These are phyloP conservation scores for Trichopria drosophilae DNA, from an alignment of 2,888 invertebrate species.

Conservation along the genomic window DNA sequence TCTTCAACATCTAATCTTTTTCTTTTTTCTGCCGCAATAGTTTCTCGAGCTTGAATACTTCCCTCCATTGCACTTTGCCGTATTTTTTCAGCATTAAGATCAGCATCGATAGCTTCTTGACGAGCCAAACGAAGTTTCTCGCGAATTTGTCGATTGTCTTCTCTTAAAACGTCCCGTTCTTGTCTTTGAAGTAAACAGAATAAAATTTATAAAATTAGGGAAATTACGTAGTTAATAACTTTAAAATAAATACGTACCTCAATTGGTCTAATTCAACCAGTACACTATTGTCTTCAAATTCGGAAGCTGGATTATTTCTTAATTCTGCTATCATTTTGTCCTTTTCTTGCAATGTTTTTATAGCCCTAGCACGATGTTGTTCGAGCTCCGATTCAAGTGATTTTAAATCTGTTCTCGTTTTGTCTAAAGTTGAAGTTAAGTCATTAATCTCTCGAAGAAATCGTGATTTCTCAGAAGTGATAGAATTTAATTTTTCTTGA, in stretches of 20 bases:
- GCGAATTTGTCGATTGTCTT: slow-evolving; percentile 63
- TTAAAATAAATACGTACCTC: slow-evolving; percentile 51
- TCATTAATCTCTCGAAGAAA: slow-evolving; percentile 57
- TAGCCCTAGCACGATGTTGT: slow-evolving; percentile 78
- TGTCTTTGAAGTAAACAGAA: slow-evolving; percentile 47
- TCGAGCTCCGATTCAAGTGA: slow-evolving; percentile 65
- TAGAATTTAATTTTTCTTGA: slow-evolving; percentile 59
- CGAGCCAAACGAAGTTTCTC: slow-evolving; percentile 56
- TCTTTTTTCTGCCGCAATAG: slow-evolving; percentile 55
- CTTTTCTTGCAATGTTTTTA: slow-evolving; percentile 75
- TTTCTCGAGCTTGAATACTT: slow-evolving; percentile 52
- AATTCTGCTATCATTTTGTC: slow-evolving; percentile 72
- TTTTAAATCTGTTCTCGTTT: slow-evolving; percentile 48
- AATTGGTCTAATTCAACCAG: slow-evolving; percentile 69
- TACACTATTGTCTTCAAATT: slow-evolving; percentile 50
- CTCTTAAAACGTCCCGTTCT: slow-evolving; percentile 64
- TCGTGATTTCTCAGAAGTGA: slow-evolving; percentile 59
- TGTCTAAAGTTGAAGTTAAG: slow-evolving; percentile 51
- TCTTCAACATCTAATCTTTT: slow-evolving; percentile 58
- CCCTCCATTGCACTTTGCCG: slow-evolving; percentile 59
- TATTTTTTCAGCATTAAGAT: slow-evolving; percentile 53
- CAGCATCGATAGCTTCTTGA: slow-evolving; percentile 58
- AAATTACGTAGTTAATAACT: slow-evolving; percentile 44
- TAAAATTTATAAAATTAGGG: slow-evolving; percentile 38
- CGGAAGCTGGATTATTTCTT: slow-evolving; percentile 48